Evolutionary conservation across 1,140 invertebrate genomes (phyloP).

Genomic region (Zaprionus camerounensis): DNA sequence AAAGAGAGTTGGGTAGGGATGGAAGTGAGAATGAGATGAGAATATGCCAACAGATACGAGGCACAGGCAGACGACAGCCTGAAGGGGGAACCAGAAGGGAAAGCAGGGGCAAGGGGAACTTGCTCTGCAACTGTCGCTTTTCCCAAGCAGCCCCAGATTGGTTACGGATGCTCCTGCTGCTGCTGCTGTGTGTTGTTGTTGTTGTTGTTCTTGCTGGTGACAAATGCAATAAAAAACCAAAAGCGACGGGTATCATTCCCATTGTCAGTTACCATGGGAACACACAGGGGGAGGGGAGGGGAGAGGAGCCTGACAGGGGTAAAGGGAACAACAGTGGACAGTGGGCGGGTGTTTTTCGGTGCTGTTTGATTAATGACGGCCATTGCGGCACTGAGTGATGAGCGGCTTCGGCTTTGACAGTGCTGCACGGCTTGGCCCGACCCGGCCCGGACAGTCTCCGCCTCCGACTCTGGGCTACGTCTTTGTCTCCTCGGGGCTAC

Average conservation of each 20-base stretch:
- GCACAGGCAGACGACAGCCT: not conserved
- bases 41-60: not conserved
- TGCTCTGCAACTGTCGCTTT: constrained; percentile 43
- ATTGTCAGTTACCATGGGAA: constrained; percentile 31
- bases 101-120: not conserved
- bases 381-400: constrained; percentile 67
- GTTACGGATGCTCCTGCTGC: not conserved
- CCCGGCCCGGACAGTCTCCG: not conserved
- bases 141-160: constrained; percentile 44
- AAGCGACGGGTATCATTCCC: constrained; percentile 55
- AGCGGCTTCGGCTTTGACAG: constrained; percentile 43
- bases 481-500: constrained; percentile 29
- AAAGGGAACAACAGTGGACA: not conserved
- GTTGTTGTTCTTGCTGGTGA: constrained; percentile 46
- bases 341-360: constrained; percentile 44
- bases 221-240: constrained; percentile 73
- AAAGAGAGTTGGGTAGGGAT: not conserved
- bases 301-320: not conserved
- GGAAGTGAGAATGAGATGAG: constrained; percentile 3
- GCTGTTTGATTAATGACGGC: constrained; percentile 75
- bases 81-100: not conserved
- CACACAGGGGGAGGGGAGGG: not conserved
- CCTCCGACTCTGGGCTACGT: constrained; percentile 2
- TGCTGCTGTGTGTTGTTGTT: not conserved
- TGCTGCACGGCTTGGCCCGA: constrained; percentile 7